Conservation (phyloP, 2,113 vertebrate species). For the Raja brachyura region DNA sequence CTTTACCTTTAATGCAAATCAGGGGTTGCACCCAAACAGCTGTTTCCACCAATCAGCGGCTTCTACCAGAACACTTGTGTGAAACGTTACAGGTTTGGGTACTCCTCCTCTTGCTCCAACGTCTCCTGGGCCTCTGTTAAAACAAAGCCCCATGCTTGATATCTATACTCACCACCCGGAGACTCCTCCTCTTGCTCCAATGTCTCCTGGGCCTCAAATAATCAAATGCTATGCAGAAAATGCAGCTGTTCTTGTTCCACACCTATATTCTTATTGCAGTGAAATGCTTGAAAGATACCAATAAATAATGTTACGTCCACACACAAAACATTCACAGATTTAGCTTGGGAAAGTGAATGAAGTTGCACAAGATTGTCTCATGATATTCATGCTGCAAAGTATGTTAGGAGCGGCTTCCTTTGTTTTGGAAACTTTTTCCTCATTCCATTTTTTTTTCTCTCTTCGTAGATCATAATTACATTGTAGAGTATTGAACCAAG, state of each 20-base stretch:
- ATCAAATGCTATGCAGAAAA: not conserved
- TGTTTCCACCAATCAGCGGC: no score
- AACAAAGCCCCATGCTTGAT: no score
- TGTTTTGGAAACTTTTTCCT: not conserved
- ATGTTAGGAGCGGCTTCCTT: not conserved
- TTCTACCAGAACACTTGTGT: no score
- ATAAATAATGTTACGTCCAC: not conserved
- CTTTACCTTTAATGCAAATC: no score
- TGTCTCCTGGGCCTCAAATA: no score
- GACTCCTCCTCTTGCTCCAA: no score
- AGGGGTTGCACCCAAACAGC: no score
- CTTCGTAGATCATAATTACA: not conserved
- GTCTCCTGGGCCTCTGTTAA: no score
- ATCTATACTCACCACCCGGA: no score
- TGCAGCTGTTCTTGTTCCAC: not conserved
- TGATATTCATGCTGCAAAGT: not conserved
- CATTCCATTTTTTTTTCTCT: not conserved
- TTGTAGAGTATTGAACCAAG: not conserved
- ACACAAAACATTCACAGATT: not conserved
- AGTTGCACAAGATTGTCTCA: not conserved
- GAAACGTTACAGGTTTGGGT: no score
- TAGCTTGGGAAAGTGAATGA: not conserved
- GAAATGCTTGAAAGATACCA: not conserved
- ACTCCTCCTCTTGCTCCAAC: no score
- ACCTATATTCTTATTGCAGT: not conserved